Evolutionary conservation across 2,797 vertebrate genomes (phyloP).

Genomic region (Schizopygopsis malacanthus): DNA sequence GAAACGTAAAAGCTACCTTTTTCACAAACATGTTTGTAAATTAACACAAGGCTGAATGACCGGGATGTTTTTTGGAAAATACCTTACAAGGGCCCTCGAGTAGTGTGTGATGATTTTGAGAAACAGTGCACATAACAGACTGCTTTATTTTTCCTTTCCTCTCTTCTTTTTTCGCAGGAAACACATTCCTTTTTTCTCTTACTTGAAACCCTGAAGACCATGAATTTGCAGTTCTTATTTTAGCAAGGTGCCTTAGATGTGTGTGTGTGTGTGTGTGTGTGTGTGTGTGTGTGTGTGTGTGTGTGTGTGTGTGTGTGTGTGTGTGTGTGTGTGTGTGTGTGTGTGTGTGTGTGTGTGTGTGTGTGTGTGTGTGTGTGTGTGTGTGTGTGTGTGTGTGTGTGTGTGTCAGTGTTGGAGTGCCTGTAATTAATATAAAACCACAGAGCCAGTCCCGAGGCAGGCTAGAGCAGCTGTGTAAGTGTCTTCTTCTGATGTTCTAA

Average conservation of each 20-base stretch:
- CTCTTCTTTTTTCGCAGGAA: neutral
- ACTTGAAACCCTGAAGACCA: slow-evolving; percentile 1
- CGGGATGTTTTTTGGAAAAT: neutral
- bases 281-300: no score
- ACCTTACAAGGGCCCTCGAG: neutral
- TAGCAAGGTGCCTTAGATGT: slow-evolving; percentile 20
- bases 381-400: neutral
- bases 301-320: neutral
- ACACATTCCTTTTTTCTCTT: neutral
- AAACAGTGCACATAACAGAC: neutral
- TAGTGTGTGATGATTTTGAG: slow-evolving; percentile 11
- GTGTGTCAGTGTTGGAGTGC: neutral
- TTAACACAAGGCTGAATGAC: neutral
- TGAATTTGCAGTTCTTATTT: slow-evolving; percentile 38
- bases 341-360: no score
- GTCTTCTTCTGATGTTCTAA: slow-evolving; percentile 64
- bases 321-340: neutral
- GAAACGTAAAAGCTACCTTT: neutral
- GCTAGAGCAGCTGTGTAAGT: slow-evolving; percentile 51
- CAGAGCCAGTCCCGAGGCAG: slow-evolving; percentile 37
- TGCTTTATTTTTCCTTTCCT: neutral
- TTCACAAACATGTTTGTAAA: slow-evolving; percentile 2
- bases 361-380: neutral
- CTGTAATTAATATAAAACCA: slow-evolving; percentile 53
- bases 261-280: neutral